Percentiles rank a stretch among this genome's conserved stretches.
Evolutionary conservation across 2,797 vertebrate species (phyloP).

Genomic region (Heliangelus exortis): DNA sequence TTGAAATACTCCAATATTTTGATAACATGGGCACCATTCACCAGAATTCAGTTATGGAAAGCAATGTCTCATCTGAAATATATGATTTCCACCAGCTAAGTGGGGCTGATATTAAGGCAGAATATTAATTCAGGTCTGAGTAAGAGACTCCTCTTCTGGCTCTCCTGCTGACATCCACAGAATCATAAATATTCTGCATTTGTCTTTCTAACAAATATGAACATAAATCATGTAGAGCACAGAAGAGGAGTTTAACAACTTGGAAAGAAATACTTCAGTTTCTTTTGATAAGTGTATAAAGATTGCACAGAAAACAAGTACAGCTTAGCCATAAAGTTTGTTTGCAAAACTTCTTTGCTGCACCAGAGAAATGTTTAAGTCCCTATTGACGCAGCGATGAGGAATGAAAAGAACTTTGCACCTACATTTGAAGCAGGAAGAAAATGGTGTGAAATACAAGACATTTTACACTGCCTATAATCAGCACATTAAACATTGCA

Average conservation of each 20-base stretch:
- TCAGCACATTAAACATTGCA: neutral
- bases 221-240: neutral
- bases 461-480: neutral
- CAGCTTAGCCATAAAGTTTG: neutral
- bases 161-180: neutral
- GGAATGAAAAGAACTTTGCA: slow-evolving; percentile 39
- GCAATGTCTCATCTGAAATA: slow-evolving; percentile 18
- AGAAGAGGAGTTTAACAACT: neutral
- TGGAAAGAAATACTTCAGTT: neutral
- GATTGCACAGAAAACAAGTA: neutral
- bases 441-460: neutral
- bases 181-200: neutral
- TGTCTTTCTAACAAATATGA: neutral
- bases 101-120: neutral
- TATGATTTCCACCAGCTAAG: neutral
- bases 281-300: neutral
- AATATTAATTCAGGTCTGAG: slow-evolving; percentile 5
- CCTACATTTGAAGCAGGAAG: slow-evolving; percentile 9
- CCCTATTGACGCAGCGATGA: neutral
- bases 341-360: neutral
- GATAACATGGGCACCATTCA: neutral
- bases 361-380: neutral
- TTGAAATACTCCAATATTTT: slow-evolving; percentile 40
- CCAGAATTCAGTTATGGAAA: slow-evolving; percentile 28
- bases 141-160: neutral